Evolutionary conservation across 2,888 invertebrate genomes (phyloP).

Genomic region (Tanypteryx hageni): DNA sequence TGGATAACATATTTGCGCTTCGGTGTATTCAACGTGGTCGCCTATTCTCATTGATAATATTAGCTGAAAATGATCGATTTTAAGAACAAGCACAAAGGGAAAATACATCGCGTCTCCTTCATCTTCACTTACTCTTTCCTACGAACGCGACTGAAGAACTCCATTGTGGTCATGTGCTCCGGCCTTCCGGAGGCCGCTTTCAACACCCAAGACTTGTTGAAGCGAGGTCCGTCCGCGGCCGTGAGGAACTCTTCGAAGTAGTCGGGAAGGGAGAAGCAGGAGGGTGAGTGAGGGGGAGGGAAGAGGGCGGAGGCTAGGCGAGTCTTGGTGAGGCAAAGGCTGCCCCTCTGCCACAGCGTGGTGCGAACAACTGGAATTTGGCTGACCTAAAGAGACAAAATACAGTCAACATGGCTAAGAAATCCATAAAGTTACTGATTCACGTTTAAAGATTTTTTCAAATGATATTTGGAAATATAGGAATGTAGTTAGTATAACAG

Average conservation of each 20-base stretch:
- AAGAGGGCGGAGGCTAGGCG: slow-evolving; percentile 45
- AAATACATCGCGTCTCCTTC: background rate
- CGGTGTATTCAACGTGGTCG: too few relatives aligned
- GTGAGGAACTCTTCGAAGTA: slow-evolving; percentile 71
- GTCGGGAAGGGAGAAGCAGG: slow-evolving; percentile 71
- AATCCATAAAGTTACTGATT: too few relatives aligned
- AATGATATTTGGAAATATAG: too few relatives aligned
- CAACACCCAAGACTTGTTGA: slow-evolving; percentile 66
- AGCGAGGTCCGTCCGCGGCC: slow-evolving; percentile 69
- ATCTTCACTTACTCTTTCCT: slow-evolving; percentile 66
- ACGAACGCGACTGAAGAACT: slow-evolving; percentile 67
- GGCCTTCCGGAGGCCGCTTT: slow-evolving; percentile 64
- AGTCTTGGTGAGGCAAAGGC: slow-evolving; percentile 69
- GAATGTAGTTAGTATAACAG: too few relatives aligned
- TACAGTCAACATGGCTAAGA: too few relatives aligned
- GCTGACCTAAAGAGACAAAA: slow-evolving; percentile 68
- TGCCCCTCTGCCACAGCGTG: slow-evolving; percentile 70
- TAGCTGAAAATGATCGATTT: too few relatives aligned
- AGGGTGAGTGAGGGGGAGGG: slow-evolving; percentile 63
- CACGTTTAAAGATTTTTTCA: too few relatives aligned
- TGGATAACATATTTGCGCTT: too few relatives aligned
- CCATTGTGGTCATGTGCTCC: slow-evolving; percentile 66
- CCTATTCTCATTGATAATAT: too few relatives aligned
- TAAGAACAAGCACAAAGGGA: too few relatives aligned
- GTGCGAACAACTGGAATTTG: slow-evolving; percentile 69